phyloP scores from a whole-genome alignment of 2,888 invertebrate species.

The Sicus ferrugineus region DNA sequence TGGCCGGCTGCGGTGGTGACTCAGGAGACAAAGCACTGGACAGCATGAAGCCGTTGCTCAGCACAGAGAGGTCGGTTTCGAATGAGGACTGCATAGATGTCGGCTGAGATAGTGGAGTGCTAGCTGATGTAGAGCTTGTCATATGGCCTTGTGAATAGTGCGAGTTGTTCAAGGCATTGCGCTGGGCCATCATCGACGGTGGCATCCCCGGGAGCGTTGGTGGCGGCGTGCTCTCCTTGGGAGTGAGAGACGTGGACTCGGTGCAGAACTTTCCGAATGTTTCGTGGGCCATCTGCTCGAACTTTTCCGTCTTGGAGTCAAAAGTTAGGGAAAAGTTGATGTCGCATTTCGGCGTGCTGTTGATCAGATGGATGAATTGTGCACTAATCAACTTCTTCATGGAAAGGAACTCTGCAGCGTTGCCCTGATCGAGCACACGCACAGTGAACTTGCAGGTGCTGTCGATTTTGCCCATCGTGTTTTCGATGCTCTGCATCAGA shows the following conservation, averaged over 20 bases:
- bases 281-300: slow-evolving; percentile 76
- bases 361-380: slow-evolving; percentile 80
- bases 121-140: slow-evolving; percentile 66
- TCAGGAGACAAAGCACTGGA: slow-evolving; percentile 60
- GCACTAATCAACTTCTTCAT: slow-evolving; percentile 80
- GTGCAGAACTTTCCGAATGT: slow-evolving; percentile 79
- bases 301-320: slow-evolving; percentile 79
- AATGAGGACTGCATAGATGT: slow-evolving; percentile 79
- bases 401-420: slow-evolving; percentile 83
- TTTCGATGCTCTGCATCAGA: slow-evolving; percentile 81
- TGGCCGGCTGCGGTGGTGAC: slow-evolving; percentile 63
- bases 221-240: slow-evolving; percentile 66
- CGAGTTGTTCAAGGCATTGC: slow-evolving; percentile 49
- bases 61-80: slow-evolving; percentile 73
- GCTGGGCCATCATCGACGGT: slow-evolving; percentile 54
- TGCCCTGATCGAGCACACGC: slow-evolving; percentile 82
- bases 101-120: slow-evolving; percentile 74
- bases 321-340: slow-evolving; percentile 83
- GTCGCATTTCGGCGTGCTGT: slow-evolving; percentile 83
- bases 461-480: slow-evolving; percentile 83
- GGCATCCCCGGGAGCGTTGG: slow-evolving; percentile 68
- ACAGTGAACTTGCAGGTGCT: slow-evolving; percentile 87
- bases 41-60: slow-evolving; percentile 66
- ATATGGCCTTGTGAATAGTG: slow-evolving; percentile 56
- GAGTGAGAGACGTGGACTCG: slow-evolving; percentile 66